Conservation (phyloP, 2,797 vertebrate species). For the Gambusia yucatana region DNA sequence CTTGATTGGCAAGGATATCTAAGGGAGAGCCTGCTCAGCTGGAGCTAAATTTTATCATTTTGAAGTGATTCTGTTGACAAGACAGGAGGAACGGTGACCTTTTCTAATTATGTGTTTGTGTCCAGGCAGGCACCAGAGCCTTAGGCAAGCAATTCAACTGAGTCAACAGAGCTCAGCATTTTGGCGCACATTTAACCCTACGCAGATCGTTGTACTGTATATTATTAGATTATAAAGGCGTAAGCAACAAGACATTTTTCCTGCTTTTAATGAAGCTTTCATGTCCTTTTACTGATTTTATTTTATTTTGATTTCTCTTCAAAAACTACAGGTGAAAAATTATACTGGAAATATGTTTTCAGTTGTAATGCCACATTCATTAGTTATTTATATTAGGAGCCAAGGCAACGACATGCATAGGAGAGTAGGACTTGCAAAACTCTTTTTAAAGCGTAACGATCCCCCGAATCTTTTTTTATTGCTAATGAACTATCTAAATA, state of each 20-base stretch:
- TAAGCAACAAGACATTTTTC: constrained; percentile 20
- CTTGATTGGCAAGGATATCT: constrained; percentile 79
- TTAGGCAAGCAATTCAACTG: constrained; percentile 82
- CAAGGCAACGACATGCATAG: background rate
- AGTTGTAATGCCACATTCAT: background rate
- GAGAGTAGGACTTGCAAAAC: background rate
- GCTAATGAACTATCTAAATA: too few species aligned
- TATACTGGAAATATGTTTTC: background rate
- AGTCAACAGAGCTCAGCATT: constrained; percentile 79
- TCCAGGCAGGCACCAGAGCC: constrained; percentile 76
- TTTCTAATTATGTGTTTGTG: constrained; percentile 84
- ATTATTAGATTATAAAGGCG: constrained; percentile 55
- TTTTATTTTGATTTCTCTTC: background rate
- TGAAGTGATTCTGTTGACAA: constrained; percentile 83
- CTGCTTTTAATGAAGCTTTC: background rate
- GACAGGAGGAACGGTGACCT: constrained; percentile 81
- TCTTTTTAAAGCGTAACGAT: too few species aligned
- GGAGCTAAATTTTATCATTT: constrained; percentile 77
- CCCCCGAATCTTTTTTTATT: background rate
- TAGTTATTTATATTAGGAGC: background rate
- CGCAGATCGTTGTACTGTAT: constrained; percentile 57
- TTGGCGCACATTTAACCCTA: constrained; percentile 54
- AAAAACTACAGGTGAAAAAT: background rate
- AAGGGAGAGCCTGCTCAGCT: constrained; percentile 65
- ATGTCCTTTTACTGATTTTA: background rate